Evolutionary conservation across 2,797 vertebrate genomes (phyloP), one percentile per base, ranked within the genome.

Genomic region (Xerus rutilus): DNA sequence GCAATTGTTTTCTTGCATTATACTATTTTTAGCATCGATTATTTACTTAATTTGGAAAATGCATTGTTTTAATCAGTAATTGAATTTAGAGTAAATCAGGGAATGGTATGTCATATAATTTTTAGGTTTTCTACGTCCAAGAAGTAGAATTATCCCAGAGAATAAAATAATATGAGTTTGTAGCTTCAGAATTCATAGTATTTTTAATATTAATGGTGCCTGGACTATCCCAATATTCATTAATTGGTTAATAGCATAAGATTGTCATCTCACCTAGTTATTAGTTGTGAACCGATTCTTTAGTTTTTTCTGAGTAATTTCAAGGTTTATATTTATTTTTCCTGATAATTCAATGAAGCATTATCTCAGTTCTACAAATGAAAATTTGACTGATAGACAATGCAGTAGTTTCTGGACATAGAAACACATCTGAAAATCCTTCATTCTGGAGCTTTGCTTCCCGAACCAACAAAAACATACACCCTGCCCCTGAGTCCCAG

Each of bases 41-140:
- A 47, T 86, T 69, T 73, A 86, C 67, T 65, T 91, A 52, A 82
- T 82, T 90, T 79, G 78, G 89, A 78, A 96, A 85, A 49, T 78
- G 9, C 17, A 65, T 35, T 28, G 5, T 62, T 91, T 94, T 87
- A 74, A 89, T 86, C 30, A 85, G 39, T 91, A 67, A 73, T 77
- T 86, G 28, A 88, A 87, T 84, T 94, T 64, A 54, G 78, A 32
- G 10, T 77, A 89, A 91, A 47, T 74, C 62, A 45, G 67, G 54
- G 32, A 90, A 90, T 54, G 7, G 8, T 39, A 25, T 84, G 35
- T 15, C 43, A 69, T 86, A 28, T 52, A n/a, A 52, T 82, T 52
- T 95, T 89, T 64, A 54, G 45, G 25, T 92, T 96, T 91, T 10
- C 23, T 79, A 0, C 91, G 15, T 92, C 77, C 88, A 77, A 91